Percentiles rank a stretch among this genome's conserved stretches.
These are phyloP conservation scores for Andrena bicolor DNA, from an alignment of 2,888 invertebrate genomes.

Conservation along the genomic window DNA sequence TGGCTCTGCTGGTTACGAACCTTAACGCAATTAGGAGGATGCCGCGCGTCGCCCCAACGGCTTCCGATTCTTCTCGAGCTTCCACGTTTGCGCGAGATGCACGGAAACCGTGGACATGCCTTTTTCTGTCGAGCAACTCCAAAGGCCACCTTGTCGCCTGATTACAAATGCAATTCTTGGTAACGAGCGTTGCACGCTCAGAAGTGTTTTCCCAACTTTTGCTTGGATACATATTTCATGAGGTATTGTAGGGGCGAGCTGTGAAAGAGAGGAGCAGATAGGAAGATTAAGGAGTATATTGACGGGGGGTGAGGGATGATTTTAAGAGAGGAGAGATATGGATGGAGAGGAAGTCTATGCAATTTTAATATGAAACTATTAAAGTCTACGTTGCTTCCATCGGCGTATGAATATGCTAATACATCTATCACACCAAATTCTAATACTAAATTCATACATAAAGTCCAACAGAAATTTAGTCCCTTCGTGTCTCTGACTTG, in stretches of 20 bases:
- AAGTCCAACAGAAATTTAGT: not conserved
- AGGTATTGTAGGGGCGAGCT: too few relatives aligned
- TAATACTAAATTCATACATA: too few relatives aligned
- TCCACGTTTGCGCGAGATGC: constrained; percentile 27
- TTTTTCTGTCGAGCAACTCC: not conserved
- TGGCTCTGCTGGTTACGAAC: constrained; percentile 36
- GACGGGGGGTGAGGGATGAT: too few relatives aligned
- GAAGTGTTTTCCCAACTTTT: too few relatives aligned
- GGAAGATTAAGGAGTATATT: too few relatives aligned
- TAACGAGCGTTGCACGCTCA: too few relatives aligned
- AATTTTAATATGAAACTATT: not conserved
- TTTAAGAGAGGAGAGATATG: not conserved
- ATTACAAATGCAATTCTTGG: constrained; percentile 18
- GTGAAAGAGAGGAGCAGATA: too few relatives aligned
- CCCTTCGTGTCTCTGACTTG: not conserved
- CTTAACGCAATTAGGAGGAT: constrained; percentile 63
- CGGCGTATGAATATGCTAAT: not conserved
- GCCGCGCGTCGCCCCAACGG: constrained; percentile 51
- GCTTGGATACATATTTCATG: too few relatives aligned
- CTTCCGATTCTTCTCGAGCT: constrained; percentile 60
- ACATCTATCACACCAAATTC: not conserved
- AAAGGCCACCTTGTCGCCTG: constrained; percentile 22
- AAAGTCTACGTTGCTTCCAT: too few relatives aligned
- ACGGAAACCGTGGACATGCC: constrained; percentile 2
- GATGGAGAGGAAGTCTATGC: not conserved